Percentiles rank a stretch among this genome's conserved stretches.
These are phyloP conservation scores for Halictus ligatus DNA, from an alignment of 2,888 invertebrate genomes.

Conservation along the genomic window DNA sequence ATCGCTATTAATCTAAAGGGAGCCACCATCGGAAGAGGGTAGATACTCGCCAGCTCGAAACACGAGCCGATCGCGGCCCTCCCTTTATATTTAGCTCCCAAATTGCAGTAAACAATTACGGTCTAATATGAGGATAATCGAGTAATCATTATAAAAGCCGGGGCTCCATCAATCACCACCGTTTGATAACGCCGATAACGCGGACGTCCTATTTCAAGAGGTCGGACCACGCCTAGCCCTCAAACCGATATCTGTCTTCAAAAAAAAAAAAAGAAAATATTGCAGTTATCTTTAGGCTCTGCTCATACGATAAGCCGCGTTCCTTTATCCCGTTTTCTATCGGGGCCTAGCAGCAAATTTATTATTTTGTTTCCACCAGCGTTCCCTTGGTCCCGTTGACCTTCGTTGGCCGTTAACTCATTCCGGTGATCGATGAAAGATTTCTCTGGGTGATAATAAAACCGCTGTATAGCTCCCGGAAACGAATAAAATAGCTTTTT, in stretches of 20 bases:
- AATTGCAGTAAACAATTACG: constrained; percentile 77
- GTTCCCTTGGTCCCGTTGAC: background rate
- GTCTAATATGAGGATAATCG: constrained; percentile 77
- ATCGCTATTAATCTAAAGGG: constrained; percentile 63
- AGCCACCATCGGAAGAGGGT: background rate
- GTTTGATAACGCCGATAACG: constrained; percentile 74
- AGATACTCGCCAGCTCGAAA: constrained; percentile 44
- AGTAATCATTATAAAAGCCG: constrained; percentile 83
- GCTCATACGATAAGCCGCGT: constrained; percentile 38
- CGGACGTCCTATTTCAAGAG: constrained; percentile 72
- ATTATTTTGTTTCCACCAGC: constrained; percentile 40
- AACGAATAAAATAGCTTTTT: constrained; percentile 3
- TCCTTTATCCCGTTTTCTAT: constrained; percentile 42
- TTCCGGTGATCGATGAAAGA: constrained; percentile 18
- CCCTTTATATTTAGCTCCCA: constrained; percentile 68
- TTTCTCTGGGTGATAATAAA: background rate
- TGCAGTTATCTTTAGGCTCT: constrained; percentile 50
- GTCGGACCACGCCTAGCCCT: constrained; percentile 73
- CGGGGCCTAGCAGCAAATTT: constrained; percentile 45
- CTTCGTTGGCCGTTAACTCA: background rate
- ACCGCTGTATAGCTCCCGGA: background rate
- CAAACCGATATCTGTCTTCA: constrained; percentile 63
- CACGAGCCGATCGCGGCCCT: constrained; percentile 47
- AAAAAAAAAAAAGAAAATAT: constrained; percentile 60
- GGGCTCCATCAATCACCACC: constrained; percentile 80